Evolutionary conservation across 1,140 invertebrate species (phyloP), one percentile per base, ranked within the genome.

Genomic region (Drosophila aff.): DNA sequence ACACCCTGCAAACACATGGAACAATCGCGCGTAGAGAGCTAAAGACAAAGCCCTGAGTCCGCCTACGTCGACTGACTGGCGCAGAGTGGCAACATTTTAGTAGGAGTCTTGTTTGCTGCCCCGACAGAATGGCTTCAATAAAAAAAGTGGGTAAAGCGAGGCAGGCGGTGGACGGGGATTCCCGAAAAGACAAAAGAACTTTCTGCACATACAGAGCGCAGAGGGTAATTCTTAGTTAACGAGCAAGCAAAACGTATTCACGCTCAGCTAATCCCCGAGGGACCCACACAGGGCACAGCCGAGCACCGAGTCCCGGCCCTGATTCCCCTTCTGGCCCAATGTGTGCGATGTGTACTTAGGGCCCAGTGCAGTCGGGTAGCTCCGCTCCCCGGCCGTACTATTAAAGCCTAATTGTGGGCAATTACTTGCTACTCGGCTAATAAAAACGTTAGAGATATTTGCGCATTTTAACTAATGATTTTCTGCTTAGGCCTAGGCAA

Each of bases 401-500:
- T 90, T 90, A 79, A 68, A 84, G 72, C 85, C 82, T 90, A 90
- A 90, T 90, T 90, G 76, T 64, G 81, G 85, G 69, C 85, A 90
- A 90, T 90, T 90, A 90, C 85, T 90, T 82, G 75, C 75, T 74
- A 76, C 71, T 81, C 50, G 68, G 64, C 85, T 89, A 89, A 89
- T 89, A 89, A 89, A 89, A 89, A 84, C 85, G 85, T 89, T 89
- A 90, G 81, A 89, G 66, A 81, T 89, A 90, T 89, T 89, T 89
- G 85, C 85, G 81, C 82, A 85, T 90, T 90, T 90, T 81, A 85
- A 80, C 85, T 90, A 90, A 90, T 90, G 85, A 85, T 90, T 85
- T 90, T 90, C 78, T 64, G 85, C 81, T 85, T 79, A 73, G 69
- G 65, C 81, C 81, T 89, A 90, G 81, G 63, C 66, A 76, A 84